phyloP scores from a whole-genome alignment of 2,888 invertebrate genomes.

The Diogma glabrata region DNA sequence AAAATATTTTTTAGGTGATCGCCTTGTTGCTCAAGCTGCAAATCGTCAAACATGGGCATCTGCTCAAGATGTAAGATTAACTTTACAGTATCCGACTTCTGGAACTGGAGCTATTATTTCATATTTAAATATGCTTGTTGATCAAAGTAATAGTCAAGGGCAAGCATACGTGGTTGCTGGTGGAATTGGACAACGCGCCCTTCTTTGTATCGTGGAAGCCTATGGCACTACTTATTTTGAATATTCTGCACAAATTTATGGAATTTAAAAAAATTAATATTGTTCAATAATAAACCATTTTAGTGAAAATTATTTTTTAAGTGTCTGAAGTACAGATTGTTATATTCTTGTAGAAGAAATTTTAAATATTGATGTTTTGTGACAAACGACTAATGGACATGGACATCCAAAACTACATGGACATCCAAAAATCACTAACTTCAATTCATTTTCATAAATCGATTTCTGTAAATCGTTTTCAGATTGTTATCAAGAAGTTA shows the following conservation, averaged over 20 bases:
- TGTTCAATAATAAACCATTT: no score
- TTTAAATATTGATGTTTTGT: no score
- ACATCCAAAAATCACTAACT: no score
- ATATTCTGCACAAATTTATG: neutral
- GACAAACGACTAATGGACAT: no score
- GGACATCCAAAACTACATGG: no score
- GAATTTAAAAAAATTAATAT: no score
- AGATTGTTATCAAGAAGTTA: no score
- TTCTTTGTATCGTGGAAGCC: conserved; percentile 25
- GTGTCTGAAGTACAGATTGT: no score
- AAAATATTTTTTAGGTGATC: conserved; percentile 24
- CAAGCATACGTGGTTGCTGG: conserved; percentile 24
- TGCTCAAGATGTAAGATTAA: conserved; percentile 27
- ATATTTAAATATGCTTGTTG: conserved; percentile 27
- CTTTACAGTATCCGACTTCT: conserved; percentile 28
- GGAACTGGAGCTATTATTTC: conserved; percentile 26
- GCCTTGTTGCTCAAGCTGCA: conserved; percentile 27
- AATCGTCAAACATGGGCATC: conserved; percentile 25
- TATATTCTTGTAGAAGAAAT: no score
- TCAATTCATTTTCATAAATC: no score
- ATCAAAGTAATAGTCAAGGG: conserved; percentile 24
- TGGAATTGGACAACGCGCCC: conserved; percentile 25
- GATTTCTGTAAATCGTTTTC: no score
- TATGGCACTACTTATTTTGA: conserved; percentile 19
- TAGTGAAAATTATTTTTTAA: no score